These are phyloP conservation scores for Acrocephalus kingi DNA, from an alignment of 2,113 vertebrate species.

Conservation along the genomic window DNA sequence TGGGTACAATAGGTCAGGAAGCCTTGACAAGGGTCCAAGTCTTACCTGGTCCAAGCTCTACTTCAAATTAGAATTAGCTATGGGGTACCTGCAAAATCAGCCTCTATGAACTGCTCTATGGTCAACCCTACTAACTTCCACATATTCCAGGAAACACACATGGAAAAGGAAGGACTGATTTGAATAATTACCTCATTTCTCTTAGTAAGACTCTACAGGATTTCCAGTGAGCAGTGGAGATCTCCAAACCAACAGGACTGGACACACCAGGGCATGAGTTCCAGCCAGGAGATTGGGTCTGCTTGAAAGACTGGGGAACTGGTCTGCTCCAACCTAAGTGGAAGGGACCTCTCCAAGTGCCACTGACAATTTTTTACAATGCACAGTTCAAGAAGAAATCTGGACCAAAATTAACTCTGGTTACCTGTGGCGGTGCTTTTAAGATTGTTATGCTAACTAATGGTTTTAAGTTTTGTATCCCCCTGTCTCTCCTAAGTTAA, in stretches of 20 bases:
- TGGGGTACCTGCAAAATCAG: not conserved
- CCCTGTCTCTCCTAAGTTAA: too few relatives aligned
- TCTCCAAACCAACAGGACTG: accelerated
- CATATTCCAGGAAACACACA: not conserved
- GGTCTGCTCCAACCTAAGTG: not conserved
- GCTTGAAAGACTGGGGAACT: too few relatives aligned
- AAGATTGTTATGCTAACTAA: too few relatives aligned
- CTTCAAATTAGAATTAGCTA: not conserved
- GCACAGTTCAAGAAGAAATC: not conserved
- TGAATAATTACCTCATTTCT: not conserved
- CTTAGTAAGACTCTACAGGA: not conserved
- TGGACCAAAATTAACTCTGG: not conserved
- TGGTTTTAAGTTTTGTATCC: too few relatives aligned
- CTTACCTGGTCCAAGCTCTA: not conserved
- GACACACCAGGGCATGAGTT: not conserved
- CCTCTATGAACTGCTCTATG: not conserved
- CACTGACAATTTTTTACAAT: not conserved
- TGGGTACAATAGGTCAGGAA: not conserved
- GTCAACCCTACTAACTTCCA: too few relatives aligned
- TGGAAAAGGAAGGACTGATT: not conserved
- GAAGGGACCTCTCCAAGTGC: not conserved
- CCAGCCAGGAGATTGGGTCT: not conserved
- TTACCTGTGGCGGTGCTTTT: too few relatives aligned
- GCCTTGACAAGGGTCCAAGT: not conserved
- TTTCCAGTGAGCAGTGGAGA: not conserved